Evolutionary conservation across 2,888 invertebrate species (phyloP).

Genomic region (Plebejus melissa): DNA sequence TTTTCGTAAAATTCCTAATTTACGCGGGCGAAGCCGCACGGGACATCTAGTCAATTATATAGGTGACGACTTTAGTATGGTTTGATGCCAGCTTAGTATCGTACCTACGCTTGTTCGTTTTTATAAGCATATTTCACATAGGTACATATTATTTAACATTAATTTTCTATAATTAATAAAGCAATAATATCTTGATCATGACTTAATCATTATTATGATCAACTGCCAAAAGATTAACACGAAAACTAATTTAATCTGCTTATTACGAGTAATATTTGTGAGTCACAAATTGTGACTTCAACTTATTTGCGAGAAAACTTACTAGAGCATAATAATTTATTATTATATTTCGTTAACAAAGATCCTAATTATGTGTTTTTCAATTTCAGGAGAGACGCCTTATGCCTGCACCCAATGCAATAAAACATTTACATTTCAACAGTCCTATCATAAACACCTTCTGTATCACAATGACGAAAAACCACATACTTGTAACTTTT

Average conservation of each 20-base stretch:
- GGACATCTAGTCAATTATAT: not conserved
- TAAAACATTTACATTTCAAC: slow-evolving; percentile 93
- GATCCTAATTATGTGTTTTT: not conserved
- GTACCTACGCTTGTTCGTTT: not conserved
- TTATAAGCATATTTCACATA: not conserved
- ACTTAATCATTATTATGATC: not conserved
- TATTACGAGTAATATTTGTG: not conserved
- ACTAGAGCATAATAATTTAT: not conserved
- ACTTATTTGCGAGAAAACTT: not conserved
- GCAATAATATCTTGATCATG: not conserved
- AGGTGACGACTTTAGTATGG: not conserved
- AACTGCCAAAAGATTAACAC: not conserved
- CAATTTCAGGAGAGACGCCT: slow-evolving; percentile 87
- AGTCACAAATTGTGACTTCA: not conserved
- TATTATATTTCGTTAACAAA: not conserved
- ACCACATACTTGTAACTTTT: slow-evolving; percentile 86
- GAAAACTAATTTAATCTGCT: not conserved
- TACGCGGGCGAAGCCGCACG: too few relatives aligned
- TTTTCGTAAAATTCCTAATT: too few relatives aligned
- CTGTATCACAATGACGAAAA: slow-evolving; percentile 92
- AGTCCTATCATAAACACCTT: slow-evolving; percentile 93
- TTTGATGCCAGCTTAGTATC: not conserved
- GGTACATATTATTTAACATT: not conserved
- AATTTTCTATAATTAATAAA: not conserved
- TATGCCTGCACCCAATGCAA: slow-evolving; percentile 90